Evolutionary conservation across 2,888 invertebrate species (phyloP).

Genomic region (Tineola bisselliella): DNA sequence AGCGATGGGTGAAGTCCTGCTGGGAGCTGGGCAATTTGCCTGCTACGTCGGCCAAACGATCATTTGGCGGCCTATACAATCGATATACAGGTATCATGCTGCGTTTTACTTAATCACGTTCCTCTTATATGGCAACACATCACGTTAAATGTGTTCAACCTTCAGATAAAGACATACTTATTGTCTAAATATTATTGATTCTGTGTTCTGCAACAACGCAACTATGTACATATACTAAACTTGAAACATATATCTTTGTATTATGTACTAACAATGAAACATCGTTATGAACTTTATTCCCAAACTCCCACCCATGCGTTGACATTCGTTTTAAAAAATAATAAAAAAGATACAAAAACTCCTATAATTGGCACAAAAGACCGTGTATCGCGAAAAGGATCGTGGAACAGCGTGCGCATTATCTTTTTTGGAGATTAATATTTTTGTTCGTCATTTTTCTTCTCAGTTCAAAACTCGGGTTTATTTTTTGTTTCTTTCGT

Average conservation of each 20-base stretch:
- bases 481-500: slow-evolving; percentile 46
- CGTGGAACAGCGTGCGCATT: slow-evolving; percentile 41
- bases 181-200: not conserved
- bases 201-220: too few species aligned
- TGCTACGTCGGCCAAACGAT: slow-evolving; percentile 21
- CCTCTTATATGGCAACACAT: slow-evolving; percentile 6
- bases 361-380: slow-evolving; percentile 63
- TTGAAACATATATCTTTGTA: too few species aligned
- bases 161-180: not conserved
- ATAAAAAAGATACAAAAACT: slow-evolving; percentile 36
- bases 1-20: slow-evolving; percentile 28
- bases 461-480: slow-evolving; percentile 33
- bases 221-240: too few species aligned
- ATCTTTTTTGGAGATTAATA: slow-evolving; percentile 53
- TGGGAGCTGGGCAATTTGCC: slow-evolving; percentile 50
- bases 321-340: slow-evolving; percentile 29
- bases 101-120: slow-evolving; percentile 7
- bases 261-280: not conserved
- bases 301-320: slow-evolving; percentile 28
- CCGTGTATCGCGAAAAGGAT: slow-evolving; percentile 47
- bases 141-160: not conserved
- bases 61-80: slow-evolving; percentile 9
- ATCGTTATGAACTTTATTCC: not conserved
- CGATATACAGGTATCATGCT: slow-evolving; percentile 11
- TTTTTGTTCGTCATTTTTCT: slow-evolving; percentile 49